phyloP scores from a whole-genome alignment of 1,140 invertebrate genomes.

The Tenebrio molitor region DNA sequence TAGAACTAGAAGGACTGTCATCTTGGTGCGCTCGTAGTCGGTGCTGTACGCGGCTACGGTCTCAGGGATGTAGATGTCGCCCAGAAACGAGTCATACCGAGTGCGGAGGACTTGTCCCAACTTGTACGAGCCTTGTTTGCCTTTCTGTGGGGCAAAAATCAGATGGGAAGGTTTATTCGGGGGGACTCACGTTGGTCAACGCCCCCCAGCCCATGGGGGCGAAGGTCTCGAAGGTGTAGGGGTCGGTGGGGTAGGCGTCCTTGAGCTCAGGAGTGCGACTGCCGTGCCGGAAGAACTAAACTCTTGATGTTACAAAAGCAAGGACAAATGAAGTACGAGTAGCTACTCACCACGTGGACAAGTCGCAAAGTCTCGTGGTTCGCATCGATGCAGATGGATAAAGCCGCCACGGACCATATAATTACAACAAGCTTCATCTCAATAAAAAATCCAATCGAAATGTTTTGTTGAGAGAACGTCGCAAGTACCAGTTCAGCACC shows the following conservation, averaged over 20 bases:
- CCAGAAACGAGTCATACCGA: slow-evolving; percentile 75
- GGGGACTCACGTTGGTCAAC: slow-evolving; percentile 57
- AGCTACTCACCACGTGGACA: slow-evolving; percentile 22
- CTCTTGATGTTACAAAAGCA: too few species aligned
- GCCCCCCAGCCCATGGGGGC: slow-evolving; percentile 59
- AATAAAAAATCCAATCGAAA: too few species aligned
- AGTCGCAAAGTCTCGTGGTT: background rate
- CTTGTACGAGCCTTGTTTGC: slow-evolving; percentile 71
- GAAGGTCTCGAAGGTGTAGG: slow-evolving; percentile 57
- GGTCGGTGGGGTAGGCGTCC: slow-evolving; percentile 59
- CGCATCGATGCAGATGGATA: background rate
- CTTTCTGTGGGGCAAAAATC: slow-evolving; percentile 49
- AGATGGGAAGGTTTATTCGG: too few species aligned
- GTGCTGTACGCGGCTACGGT: slow-evolving; percentile 57
- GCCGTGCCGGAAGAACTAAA: slow-evolving; percentile 62
- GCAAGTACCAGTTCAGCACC: slow-evolving; percentile 16
- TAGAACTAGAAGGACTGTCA: slow-evolving; percentile 71
- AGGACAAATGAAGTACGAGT: background rate
- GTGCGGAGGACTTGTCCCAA: slow-evolving; percentile 74
- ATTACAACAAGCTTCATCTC: too few species aligned
- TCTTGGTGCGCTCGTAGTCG: slow-evolving; percentile 73
- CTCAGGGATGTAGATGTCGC: slow-evolving; percentile 71
- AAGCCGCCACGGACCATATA: background rate
- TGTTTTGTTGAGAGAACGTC: slow-evolving; percentile 10
- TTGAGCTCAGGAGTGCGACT: slow-evolving; percentile 60